These are phyloP conservation scores for Prionailurus bengalensis DNA, from an alignment of 2,113 vertebrate species.

Conservation along the genomic window DNA sequence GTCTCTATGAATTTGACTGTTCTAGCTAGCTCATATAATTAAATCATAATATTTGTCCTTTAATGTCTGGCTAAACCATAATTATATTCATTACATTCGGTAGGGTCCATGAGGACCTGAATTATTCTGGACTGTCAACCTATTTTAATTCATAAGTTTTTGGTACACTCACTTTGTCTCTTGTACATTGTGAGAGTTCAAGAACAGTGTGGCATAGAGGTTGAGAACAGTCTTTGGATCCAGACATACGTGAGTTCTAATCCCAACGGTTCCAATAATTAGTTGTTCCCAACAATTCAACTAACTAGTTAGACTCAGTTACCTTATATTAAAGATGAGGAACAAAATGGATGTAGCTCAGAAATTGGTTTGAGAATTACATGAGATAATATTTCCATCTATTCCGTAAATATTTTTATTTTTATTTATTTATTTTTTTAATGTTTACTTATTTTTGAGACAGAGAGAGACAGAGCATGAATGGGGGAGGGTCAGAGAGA, in stretches of 20 bases:
- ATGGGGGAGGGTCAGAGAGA: too few relatives aligned
- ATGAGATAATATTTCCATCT: neutral
- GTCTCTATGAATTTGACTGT: neutral
- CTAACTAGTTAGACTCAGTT: neutral
- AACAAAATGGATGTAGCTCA: too few relatives aligned
- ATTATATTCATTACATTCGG: neutral
- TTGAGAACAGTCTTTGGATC: neutral
- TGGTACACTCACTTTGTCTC: neutral
- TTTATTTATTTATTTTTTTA: too few relatives aligned
- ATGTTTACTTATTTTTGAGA: too few relatives aligned
- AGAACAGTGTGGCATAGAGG: neutral
- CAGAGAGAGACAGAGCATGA: too few relatives aligned
- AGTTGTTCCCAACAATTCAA: neutral
- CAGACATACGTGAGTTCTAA: neutral
- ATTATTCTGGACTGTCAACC: neutral
- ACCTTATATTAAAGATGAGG: neutral
- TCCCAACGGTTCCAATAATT: too few relatives aligned
- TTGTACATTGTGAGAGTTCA: neutral
- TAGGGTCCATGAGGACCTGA: neutral
- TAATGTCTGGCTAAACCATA: neutral
- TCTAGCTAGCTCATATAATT: neutral
- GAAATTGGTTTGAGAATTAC: neutral
- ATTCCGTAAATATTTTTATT: neutral
- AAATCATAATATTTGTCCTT: neutral
- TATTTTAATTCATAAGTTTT: neutral